Base-by-base conservation (phyloP, 1,140 invertebrate species). In the Drosophila truncata region DNA sequence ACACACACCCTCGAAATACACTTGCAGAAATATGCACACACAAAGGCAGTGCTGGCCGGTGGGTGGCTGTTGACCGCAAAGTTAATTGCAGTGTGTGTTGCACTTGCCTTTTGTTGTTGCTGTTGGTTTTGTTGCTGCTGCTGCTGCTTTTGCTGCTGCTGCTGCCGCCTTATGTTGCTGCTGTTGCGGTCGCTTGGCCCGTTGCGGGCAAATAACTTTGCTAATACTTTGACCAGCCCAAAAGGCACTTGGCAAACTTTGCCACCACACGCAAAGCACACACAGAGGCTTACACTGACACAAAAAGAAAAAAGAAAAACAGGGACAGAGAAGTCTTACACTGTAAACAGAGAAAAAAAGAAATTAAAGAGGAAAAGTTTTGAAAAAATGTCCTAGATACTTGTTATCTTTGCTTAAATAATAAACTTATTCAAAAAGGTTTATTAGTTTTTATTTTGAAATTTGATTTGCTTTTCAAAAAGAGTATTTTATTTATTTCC, bases 131-230 rank as follows among this genome's bases (percentile, higher is more conserved):
- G 58, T 13, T 20, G 41, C 9, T 46, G 62, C 14, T 18, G 58
- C 20, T 27, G 35, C 14, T 41, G 16, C 4, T 37, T 44, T 11
- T 37, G 47, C 13, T 49, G 58, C 35, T 41, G 58, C 7, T 18
- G 55, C 41, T 65, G 62, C 55, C 35, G 63, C 63, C 67, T 73
- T 44, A 47, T 66, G 73, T 41, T 63, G 71, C 42, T 78, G 78
- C 47, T 77, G 52, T 44, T 82, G 82, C 65, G 78, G 74, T 78
- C 70, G 81, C 59, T 66, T 61, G 78, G 59, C 69, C 82, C 73
- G 78, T 82, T 86, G 60, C 82, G 74, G 82, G 50, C 66, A 81
- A 85, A 85, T 84, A 85, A 85, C 78, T 85, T 87, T 88, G 84
- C 83, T 80, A 83, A 86, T 86, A 83, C 75, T 85, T 82, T 85